A percentile compares a stretch with the other conserved stretches of the same genome.
Evolutionary conservation across 2,888 invertebrate genomes (phyloP).

Genomic region (Meganola albula): DNA sequence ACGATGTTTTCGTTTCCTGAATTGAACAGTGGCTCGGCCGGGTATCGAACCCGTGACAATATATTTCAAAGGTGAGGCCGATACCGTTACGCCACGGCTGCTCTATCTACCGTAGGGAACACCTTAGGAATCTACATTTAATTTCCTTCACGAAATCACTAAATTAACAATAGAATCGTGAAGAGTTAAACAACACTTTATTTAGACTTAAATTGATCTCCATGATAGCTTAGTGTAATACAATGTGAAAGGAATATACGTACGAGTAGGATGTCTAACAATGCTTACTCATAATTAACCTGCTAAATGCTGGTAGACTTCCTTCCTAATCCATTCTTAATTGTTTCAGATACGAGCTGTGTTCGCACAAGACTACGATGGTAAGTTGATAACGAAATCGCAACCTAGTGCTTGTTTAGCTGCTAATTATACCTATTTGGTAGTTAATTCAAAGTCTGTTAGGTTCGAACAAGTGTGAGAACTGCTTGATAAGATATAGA

Average conservation of each 20-base stretch:
- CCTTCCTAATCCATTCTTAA: slow-evolving; percentile 56
- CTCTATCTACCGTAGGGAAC: too few species aligned
- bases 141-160: too few species aligned
- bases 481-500: too few species aligned
- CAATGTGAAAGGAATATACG: slow-evolving; percentile 30
- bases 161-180: too few species aligned
- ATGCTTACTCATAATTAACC: slow-evolving; percentile 43
- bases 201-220: slow-evolving; percentile 17
- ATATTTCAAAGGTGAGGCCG: too few species aligned
- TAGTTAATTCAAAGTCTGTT: too few species aligned
- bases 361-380: slow-evolving; percentile 74
- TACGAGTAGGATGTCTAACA: slow-evolving; percentile 25
- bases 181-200: neutral
- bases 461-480: neutral
- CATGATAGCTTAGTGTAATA: slow-evolving; percentile 17
- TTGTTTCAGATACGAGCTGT: slow-evolving; percentile 67
- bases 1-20: too few species aligned
- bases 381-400: slow-evolving; percentile 39
- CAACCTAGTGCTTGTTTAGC: neutral
- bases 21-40: too few species aligned
- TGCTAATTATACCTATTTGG: too few species aligned
- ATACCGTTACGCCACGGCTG: too few species aligned
- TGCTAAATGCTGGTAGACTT: slow-evolving; percentile 42
- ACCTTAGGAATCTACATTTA: too few species aligned
- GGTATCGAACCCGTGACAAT: too few species aligned